Percentiles rank a stretch among this genome's conserved stretches.
phyloP scores from a whole-genome alignment of 2,888 invertebrate species.

The Polyommatus iphigenia region DNA sequence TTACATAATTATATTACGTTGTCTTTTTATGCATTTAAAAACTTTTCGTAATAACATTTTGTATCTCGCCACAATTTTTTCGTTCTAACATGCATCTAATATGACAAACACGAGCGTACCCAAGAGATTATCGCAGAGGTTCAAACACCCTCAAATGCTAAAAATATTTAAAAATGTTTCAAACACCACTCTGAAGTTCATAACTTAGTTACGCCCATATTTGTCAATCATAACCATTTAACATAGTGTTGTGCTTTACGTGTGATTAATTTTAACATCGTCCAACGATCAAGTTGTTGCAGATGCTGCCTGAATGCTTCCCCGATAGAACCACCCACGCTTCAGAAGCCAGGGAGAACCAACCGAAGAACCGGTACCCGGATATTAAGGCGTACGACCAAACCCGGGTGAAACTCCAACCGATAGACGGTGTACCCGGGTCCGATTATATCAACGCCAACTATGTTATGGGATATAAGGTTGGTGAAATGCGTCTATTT shows the following conservation, averaged over 20 bases:
- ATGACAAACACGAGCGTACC: too few relatives aligned
- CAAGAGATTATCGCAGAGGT: too few relatives aligned
- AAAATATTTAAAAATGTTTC: too few relatives aligned
- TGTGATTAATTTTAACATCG: constrained; percentile 30
- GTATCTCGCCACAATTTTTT: too few relatives aligned
- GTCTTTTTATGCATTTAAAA: too few relatives aligned
- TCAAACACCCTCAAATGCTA: too few relatives aligned
- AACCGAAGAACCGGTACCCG: constrained; percentile 93
- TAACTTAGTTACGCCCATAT: not conserved
- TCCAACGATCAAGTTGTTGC: constrained; percentile 57
- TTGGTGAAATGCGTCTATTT: constrained; percentile 44
- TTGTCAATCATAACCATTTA: constrained; percentile 17
- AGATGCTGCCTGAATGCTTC: constrained; percentile 91
- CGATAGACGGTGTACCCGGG: constrained; percentile 88
- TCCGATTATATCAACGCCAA: constrained; percentile 97
- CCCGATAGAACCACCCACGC: constrained; percentile 92
- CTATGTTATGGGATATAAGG: constrained; percentile 93
- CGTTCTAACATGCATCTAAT: too few relatives aligned
- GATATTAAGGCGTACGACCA: constrained; percentile 97
- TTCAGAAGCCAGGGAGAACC: constrained; percentile 92
- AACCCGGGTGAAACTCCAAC: constrained; percentile 90
- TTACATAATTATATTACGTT: too few relatives aligned
- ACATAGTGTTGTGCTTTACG: constrained; percentile 6
- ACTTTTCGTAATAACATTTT: too few relatives aligned
- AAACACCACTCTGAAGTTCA: not conserved